Base-by-base conservation (phyloP, 2,888 invertebrate species). In the Yponomeuta sedellus region DNA sequence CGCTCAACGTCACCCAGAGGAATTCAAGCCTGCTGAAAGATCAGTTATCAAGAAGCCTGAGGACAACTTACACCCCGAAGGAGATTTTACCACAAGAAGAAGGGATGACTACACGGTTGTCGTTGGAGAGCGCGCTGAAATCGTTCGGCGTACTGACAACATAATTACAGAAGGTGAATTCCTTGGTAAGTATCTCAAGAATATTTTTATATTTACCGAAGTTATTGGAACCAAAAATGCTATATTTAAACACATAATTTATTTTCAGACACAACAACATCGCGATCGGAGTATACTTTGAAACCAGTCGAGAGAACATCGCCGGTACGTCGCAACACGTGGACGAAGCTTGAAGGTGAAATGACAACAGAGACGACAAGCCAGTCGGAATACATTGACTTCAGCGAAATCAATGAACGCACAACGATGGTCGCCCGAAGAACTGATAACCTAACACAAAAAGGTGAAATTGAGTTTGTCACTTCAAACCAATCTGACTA, bases 321-420 rank as follows among this genome's bases (percentile, higher is more conserved):
- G 75, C 92, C 93, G 68, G 93, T 95, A 64, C 90, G 96, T 72
- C 92, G 95, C 66, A 95, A 95, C 75, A 96, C 96, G 1, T 96
- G 94, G 92, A 96, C 96, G 0, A 96, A 96, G 81, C 86, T 95
- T 61, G 95, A 95, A 83, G 95, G 95, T 40, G 95, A 95, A 67
- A 93, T 95, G 82, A 92, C 83, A 61, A 93, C 94, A 59, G 94
- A 94, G 73, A 95, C 95, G 5, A 95, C 95, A 20, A 92, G 88
- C 65, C 91, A 92, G 78, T 92, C 93, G 0, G 95, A 95, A 82
- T 95, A 91, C 74, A 86, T 94, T 67, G 94, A 95, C 79, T 93
- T 93, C 74, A 93, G 92, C 19, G 86, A 89, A 67, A 84, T 80
- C 61, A 88, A 91, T 4, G 93, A 95, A 79, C 91, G 92, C 70